Percentiles rank a stretch among this genome's conserved stretches.
These are phyloP conservation scores for Scaptodrosophila latifasciaeformis DNA, from an alignment of 2,888 invertebrate genomes.

Conservation along the genomic window DNA sequence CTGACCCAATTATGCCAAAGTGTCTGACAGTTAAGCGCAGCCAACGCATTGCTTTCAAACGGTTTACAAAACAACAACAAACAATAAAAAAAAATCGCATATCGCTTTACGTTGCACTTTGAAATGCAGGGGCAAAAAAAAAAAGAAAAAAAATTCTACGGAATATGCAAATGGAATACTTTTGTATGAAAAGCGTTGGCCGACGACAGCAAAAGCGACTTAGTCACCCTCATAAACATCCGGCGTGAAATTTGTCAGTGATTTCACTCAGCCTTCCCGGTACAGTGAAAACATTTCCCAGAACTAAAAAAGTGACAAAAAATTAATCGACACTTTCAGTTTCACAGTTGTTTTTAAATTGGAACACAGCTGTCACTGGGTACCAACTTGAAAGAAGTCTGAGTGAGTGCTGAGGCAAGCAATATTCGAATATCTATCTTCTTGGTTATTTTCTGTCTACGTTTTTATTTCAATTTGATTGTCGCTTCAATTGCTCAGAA, in stretches of 20 bases:
- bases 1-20: constrained; percentile 68
- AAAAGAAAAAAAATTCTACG: background rate
- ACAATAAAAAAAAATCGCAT: background rate
- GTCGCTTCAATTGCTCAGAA: constrained; percentile 32
- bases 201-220: no score
- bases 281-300: no score
- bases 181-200: no score
- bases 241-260: no score
- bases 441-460: constrained; percentile 5
- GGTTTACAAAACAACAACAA: no score
- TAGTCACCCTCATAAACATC: no score
- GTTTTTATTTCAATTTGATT: constrained; percentile 37
- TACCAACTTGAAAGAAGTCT: constrained; percentile 9
- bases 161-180: no score
- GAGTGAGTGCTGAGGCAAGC: constrained; percentile 1
- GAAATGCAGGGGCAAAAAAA: background rate
- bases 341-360: no score
- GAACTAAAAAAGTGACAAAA: no score
- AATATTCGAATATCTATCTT: background rate
- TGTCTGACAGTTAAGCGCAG: constrained; percentile 56
- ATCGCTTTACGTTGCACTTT: constrained; percentile 20
- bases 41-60: constrained; percentile 13
- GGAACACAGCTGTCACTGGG: constrained; percentile 15
- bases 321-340: no score
- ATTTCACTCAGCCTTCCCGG: no score